These are phyloP conservation scores for Luscinia luscinia DNA, from an alignment of 2,797 vertebrate species.

Conservation along the genomic window DNA sequence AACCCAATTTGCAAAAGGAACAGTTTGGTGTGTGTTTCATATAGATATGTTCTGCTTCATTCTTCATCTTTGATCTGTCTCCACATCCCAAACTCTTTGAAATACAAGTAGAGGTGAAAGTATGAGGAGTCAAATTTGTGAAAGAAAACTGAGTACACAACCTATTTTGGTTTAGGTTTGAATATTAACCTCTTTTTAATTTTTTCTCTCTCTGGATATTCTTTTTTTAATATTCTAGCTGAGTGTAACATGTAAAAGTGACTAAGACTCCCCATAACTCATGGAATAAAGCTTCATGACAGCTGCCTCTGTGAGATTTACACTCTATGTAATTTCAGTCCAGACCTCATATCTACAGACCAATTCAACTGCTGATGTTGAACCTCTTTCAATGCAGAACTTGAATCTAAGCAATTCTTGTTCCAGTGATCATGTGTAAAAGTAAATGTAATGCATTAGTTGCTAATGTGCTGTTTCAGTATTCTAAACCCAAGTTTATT, in stretches of 20 bases:
- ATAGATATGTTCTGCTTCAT: not conserved
- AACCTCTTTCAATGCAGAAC: not conserved
- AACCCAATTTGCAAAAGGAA: not conserved
- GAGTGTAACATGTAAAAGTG: not conserved
- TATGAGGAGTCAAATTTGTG: not conserved
- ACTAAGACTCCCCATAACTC: not conserved
- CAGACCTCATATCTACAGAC: not conserved
- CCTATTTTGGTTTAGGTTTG: not conserved
- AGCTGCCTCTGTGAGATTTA: not conserved
- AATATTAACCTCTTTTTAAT: not conserved
- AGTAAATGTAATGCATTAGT: not conserved
- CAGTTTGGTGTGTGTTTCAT: not conserved
- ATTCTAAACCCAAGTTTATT: slow-evolving; percentile 34
- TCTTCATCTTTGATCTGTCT: not conserved
- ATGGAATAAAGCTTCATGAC: not conserved
- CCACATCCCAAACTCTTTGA: not conserved
- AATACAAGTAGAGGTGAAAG: not conserved
- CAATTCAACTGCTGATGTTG: not conserved
- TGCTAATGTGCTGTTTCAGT: slow-evolving; percentile 21
- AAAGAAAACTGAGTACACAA: not conserved
- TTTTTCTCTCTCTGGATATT: not conserved
- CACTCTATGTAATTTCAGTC: not conserved
- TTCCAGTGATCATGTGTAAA: not conserved
- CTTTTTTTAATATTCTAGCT: not conserved
- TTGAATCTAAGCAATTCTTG: not conserved